Percentiles rank a stretch among this genome's conserved stretches.
Evolutionary conservation across 2,888 invertebrate species (phyloP).

Genomic region (Pristionchus fissidentatus): DNA sequence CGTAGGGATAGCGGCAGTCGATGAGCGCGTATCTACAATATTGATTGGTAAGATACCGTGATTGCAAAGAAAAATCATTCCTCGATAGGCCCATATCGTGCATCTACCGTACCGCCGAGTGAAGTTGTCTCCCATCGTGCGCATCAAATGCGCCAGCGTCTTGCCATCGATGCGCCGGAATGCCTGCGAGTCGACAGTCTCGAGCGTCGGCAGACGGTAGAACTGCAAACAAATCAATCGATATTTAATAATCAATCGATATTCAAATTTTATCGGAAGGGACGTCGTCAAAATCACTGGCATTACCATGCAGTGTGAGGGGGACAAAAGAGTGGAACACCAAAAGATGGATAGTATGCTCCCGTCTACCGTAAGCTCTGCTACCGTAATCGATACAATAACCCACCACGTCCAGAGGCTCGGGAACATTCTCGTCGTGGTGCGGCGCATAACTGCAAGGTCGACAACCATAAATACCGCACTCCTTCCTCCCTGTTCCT

Average conservation of each 20-base stretch:
- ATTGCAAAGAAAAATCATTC: neutral
- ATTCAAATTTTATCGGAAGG: too few species aligned
- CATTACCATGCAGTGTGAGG: too few species aligned
- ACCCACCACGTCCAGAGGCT: conserved; percentile 14
- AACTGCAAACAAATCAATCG: neutral
- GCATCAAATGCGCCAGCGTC: conserved; percentile 5
- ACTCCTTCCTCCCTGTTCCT: neutral
- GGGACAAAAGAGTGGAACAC: neutral
- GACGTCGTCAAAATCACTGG: neutral
- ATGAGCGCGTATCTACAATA: conserved; percentile 22
- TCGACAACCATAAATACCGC: neutral
- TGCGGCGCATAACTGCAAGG: conserved; percentile 30
- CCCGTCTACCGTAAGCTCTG: too few species aligned
- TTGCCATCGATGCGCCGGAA: conserved; percentile 8
- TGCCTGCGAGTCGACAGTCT: neutral
- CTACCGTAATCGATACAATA: neutral
- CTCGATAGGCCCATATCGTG: neutral
- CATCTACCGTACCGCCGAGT: conserved; percentile 20
- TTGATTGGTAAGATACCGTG: neutral
- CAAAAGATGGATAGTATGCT: neutral
- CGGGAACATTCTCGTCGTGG: neutral
- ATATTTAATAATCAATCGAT: neutral
- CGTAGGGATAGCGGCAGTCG: conserved; percentile 48
- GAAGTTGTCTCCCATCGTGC: conserved; percentile 10
- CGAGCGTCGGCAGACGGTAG: neutral